A percentile compares a stretch with the other conserved stretches of the same genome.
These are phyloP conservation scores for Silvanus unidentatus DNA, from an alignment of 2,888 invertebrate species.

Conservation along the genomic window DNA sequence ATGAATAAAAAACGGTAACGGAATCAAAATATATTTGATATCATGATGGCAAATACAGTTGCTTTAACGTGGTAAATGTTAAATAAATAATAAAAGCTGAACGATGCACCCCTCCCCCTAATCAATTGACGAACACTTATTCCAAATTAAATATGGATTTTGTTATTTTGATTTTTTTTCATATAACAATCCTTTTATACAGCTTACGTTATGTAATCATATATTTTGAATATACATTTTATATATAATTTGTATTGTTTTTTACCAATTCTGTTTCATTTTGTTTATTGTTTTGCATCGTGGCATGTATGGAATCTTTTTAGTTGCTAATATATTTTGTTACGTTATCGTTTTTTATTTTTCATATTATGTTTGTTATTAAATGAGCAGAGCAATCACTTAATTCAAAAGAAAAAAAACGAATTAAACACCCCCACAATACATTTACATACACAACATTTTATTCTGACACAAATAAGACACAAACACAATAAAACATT, in stretches of 20 bases:
- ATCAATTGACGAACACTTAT: constrained; percentile 42
- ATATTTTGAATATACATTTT: constrained; percentile 4
- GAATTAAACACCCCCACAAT: constrained; percentile 16
- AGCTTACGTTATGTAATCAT: constrained; percentile 10
- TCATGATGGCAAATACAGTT: constrained; percentile 10
- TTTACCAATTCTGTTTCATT: constrained; percentile 28
- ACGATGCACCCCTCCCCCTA: constrained; percentile 39
- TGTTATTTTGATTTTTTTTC: constrained; percentile 19
- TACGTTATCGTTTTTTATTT: constrained; percentile 34
- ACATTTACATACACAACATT: constrained; percentile 17
- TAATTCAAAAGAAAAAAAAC: constrained; percentile 4
- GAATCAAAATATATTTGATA: too few relatives aligned
- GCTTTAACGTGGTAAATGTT: constrained; percentile 3
- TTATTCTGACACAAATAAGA: constrained; percentile 2
- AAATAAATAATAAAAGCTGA: constrained; percentile 14
- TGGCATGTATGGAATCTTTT: constrained; percentile 40
- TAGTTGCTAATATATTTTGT: constrained; percentile 34
- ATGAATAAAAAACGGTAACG: too few relatives aligned
- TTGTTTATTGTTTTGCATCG: constrained; percentile 39
- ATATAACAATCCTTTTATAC: constrained; percentile 20
- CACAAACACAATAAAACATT: constrained; percentile 9
- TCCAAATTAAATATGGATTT: constrained; percentile 24
- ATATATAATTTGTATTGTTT: constrained; percentile 14
- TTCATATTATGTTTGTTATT: constrained; percentile 28
- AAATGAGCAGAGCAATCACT: constrained; percentile 45